phyloP scores from a whole-genome alignment of 2,888 invertebrate species.

The Micropterix aruncella region DNA sequence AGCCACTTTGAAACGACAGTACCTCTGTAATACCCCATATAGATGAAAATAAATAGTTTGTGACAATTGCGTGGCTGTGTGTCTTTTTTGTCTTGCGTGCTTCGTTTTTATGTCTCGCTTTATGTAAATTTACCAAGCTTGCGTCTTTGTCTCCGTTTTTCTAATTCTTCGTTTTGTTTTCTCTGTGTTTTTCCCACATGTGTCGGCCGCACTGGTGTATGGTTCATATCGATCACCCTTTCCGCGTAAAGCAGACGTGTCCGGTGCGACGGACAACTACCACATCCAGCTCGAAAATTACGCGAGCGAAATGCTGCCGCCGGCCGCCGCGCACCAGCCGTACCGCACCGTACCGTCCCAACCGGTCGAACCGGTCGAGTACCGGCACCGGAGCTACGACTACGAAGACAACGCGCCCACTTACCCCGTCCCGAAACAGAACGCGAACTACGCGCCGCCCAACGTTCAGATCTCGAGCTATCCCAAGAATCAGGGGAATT shows the following conservation, averaged over 20 bases:
- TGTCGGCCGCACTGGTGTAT: no score
- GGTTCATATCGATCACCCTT: no score
- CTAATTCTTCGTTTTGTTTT: no score
- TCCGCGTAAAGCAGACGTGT: constrained; percentile 24
- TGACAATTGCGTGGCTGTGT: no score
- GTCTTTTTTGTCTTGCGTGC: no score
- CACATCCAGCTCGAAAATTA: constrained; percentile 36
- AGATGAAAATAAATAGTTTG: no score
- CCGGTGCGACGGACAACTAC: constrained; percentile 28
- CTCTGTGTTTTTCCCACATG: no score
- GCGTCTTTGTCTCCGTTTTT: no score
- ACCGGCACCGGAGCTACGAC: constrained; percentile 2
- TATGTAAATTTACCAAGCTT: no score
- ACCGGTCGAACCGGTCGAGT: constrained; percentile 3
- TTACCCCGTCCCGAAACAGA: constrained; percentile 6
- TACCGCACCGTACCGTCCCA: constrained; percentile 5
- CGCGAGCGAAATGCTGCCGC: constrained; percentile 31
- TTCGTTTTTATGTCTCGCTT: no score
- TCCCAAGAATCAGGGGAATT: constrained; percentile 13
- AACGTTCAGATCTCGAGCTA: constrained; percentile 13
- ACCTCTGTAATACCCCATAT: no score
- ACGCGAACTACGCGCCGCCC: constrained; percentile 4
- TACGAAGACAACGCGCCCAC: constrained; percentile 8
- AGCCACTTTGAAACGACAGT: no score
- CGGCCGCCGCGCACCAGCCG: constrained; percentile 13